phyloP scores from a whole-genome alignment of 2,113 vertebrate genomes.

The Pteruthius melanotis region DNA sequence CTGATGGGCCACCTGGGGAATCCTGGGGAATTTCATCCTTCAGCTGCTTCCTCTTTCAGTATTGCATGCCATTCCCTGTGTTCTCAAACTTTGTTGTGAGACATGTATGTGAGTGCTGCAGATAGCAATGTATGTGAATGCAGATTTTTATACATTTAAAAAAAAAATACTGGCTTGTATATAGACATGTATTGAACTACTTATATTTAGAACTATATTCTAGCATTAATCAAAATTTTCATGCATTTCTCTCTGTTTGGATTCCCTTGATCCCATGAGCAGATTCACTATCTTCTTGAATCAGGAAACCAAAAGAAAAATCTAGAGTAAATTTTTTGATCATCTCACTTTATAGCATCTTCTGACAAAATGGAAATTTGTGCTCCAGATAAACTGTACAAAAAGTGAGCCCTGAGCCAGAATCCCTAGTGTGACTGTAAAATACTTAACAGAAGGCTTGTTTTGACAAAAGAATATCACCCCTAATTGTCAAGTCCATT shows the following conservation, averaged over 20 bases:
- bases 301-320: neutral
- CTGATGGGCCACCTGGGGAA: neutral
- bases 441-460: slow-evolving; percentile 53
- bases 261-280: neutral
- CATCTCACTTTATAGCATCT: slow-evolving; percentile 44
- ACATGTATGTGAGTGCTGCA: neutral
- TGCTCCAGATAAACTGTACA: slow-evolving; percentile 57
- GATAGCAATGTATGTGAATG: neutral
- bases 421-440: slow-evolving; percentile 40
- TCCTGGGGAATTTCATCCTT: neutral
- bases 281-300: neutral
- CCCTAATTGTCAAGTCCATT: slow-evolving; percentile 65
- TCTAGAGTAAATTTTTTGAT: slow-evolving; percentile 15
- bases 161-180: neutral
- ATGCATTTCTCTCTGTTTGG: neutral
- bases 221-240: neutral
- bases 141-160: neutral
- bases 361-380: slow-evolving; percentile 65
- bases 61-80: neutral
- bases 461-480: slow-evolving; percentile 67
- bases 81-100: neutral
- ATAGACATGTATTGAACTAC: neutral
- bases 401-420: slow-evolving; percentile 64
- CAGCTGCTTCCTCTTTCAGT: neutral
- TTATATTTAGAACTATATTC: neutral